Base-by-base conservation (phyloP, 2,888 invertebrate species). In the Tetanocera ferruginea region DNA sequence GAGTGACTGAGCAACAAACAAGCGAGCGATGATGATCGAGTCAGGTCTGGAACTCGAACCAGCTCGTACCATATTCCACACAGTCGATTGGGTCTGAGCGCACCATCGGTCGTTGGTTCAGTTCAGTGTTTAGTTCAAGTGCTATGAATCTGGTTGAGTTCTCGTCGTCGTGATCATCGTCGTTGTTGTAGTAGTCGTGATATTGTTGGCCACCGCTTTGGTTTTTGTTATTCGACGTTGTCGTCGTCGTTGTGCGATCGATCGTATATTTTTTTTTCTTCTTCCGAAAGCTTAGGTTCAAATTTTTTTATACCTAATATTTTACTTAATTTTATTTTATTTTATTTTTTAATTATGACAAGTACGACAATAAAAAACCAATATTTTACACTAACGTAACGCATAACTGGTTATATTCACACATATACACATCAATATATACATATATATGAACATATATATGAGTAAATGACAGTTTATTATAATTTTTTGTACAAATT, bases 101-200 rank as follows among this genome's bases (percentile, higher is more conserved):
- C 55, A 76, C 76, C 60, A 64, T 14, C 73, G 52, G n/a, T 17
- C 43, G 66, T 31, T 73, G 73, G 49, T 43, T 64, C 57, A 60
- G 19, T 75, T 78, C 69, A 80, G 80, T 80, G 76, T 76, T 78
- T 76, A 72, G 77, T 80, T 78, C 77, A 76, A 79, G 80, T 79
- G 78, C 80, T 80, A 52, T 71, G 80, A 77, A 78, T 75, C 76
- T 77, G 77, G 80, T 80, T 73, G 64, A 25, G 75, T 67, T 75
- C 67, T 75, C 75, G 64, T 75, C 75, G 66, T 25, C 70, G 52
- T 72, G 60, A 49, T 66, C 71, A 28, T 60, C 43, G 55, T 64
- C 69, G 55, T 67, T 25, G 52, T 55, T 43, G 67, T 72, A 19
- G 60, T 23, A 28, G 55, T 55, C 67, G 75, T 67, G 55, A 75